These are phyloP conservation scores for Hiodon alosoides DNA, from an alignment of 2,113 vertebrate species.

Conservation along the genomic window DNA sequence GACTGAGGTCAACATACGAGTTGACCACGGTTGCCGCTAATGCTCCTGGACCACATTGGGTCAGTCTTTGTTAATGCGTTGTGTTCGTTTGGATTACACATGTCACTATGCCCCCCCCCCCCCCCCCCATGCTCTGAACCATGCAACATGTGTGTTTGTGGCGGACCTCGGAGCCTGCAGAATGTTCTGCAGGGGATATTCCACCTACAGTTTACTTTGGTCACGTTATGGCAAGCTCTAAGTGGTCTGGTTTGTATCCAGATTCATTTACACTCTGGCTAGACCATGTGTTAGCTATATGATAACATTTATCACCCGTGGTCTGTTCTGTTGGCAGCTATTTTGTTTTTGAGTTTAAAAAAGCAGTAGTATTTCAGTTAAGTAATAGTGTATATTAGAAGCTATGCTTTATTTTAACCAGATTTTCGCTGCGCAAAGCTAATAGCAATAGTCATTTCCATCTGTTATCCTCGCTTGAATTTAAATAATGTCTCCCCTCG, in stretches of 20 bases:
- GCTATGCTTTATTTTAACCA: neutral
- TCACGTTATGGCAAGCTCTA: neutral
- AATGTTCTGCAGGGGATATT: neutral
- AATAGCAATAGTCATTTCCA: neutral
- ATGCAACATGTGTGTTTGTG: neutral
- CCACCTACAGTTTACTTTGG: neutral
- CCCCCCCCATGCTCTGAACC: neutral
- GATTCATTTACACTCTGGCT: neutral
- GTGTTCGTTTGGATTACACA: no score
- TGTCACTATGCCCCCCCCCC: no score
- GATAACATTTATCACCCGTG: conserved; percentile 3
- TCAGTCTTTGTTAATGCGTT: no score
- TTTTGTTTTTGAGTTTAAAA: neutral
- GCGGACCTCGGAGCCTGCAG: neutral
- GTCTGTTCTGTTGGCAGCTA: neutral
- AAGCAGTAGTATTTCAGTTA: neutral
- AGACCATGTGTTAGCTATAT: neutral
- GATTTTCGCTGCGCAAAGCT: neutral
- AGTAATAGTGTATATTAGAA: neutral
- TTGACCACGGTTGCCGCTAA: no score
- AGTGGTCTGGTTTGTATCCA: conserved; percentile 11
- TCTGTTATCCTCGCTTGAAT: neutral
- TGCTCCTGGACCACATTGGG: no score
- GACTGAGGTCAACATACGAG: no score
- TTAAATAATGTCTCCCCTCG: neutral